phyloP scores from a whole-genome alignment of 2,113 vertebrate species.

The Lethenteron camtschaticum region DNA sequence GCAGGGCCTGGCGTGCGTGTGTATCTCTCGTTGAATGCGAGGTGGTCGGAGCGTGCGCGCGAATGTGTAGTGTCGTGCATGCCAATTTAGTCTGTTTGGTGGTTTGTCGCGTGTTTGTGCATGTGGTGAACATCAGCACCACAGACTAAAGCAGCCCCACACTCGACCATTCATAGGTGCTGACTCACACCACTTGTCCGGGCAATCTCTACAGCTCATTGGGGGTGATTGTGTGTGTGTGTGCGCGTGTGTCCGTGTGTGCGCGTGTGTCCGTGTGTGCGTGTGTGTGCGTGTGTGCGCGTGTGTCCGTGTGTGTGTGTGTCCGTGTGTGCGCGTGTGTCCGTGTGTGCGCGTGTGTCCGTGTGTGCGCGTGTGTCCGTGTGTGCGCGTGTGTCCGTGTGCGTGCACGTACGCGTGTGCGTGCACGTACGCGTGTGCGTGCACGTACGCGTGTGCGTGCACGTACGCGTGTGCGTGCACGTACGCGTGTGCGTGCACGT shows the following conservation, averaged over 20 bases:
- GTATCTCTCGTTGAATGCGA: too few species aligned
- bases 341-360: not conserved
- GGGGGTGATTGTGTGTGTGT: not conserved
- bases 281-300: not conserved
- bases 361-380: not conserved
- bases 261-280: not conserved
- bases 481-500: conserved; percentile 10
- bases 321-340: conserved; percentile 1
- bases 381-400: not conserved
- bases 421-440: conserved; percentile 1
- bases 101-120: too few species aligned
- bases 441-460: conserved; percentile 8
- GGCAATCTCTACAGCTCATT: too few species aligned
- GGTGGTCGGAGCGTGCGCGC: too few species aligned
- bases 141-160: too few species aligned
- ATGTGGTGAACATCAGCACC: too few species aligned
- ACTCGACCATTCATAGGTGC: too few species aligned
- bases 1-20: not conserved
- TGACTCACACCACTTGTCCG: too few species aligned
- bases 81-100: too few species aligned
- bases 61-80: too few species aligned
- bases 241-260: not conserved
- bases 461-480: not conserved
- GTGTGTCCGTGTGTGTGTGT: conserved; percentile 1
- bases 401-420: not conserved